phyloP scores from a whole-genome alignment of 64 coral and sea anemone species.

The Stylophora pistillata region DNA sequence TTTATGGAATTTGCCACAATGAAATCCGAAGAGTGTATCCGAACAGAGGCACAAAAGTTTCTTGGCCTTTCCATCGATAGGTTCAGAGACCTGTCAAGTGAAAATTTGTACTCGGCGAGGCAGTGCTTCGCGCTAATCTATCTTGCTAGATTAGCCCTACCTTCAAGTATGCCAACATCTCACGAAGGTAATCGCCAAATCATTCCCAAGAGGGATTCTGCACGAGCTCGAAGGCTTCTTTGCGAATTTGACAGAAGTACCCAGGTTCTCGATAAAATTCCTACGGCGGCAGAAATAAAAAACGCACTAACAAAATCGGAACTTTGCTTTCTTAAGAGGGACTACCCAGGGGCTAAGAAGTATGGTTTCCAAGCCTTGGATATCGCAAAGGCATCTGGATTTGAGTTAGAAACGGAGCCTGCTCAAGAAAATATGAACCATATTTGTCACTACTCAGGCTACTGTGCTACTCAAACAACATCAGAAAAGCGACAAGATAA shows the following conservation, averaged over 20 bases:
- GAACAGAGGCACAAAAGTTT: neutral
- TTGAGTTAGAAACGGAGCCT: neutral
- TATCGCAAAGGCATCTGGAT: neutral
- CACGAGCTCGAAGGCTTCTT: neutral
- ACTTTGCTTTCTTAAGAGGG: neutral
- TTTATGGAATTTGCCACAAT: neutral
- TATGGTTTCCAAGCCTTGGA: neutral
- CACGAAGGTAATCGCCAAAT: no score
- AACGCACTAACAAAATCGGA: neutral
- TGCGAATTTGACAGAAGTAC: neutral
- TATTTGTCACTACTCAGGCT: neutral
- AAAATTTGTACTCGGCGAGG: neutral
- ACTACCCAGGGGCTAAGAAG: neutral
- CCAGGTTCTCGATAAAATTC: neutral
- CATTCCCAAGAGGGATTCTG: neutral
- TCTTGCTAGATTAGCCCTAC: neutral
- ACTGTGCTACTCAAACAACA: no score
- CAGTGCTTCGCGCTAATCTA: neutral
- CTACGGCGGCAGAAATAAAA: neutral
- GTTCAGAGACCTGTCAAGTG: neutral
- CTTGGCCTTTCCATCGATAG: neutral
- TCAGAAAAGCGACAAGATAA: no score
- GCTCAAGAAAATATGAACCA: neutral
- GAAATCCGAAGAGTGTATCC: neutral
- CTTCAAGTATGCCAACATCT: neutral